phyloP scores from a whole-genome alignment of 2,888 invertebrate species.

The Parasteatoda lunata region DNA sequence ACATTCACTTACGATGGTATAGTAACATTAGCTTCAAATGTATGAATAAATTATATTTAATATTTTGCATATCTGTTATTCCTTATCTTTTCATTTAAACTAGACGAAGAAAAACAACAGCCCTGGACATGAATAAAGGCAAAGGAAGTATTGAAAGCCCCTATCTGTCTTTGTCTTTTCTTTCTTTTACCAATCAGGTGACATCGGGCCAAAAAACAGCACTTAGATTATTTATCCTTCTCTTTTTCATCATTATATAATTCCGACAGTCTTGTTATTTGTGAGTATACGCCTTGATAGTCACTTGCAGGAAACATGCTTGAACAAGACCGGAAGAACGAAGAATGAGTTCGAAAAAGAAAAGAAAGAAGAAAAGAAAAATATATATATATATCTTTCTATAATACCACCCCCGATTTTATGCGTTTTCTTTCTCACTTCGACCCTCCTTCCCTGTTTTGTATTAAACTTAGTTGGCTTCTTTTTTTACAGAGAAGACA shows the following conservation, averaged over 20 bases:
- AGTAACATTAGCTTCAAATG: too few species aligned
- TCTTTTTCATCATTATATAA: constrained; percentile 30
- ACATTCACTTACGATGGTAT: too few species aligned
- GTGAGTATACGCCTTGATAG: constrained; percentile 57
- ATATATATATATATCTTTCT: background rate
- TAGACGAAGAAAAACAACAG: background rate
- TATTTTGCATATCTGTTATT: background rate
- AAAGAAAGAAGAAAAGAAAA: constrained; percentile 15
- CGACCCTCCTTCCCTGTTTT: background rate
- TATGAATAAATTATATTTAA: background rate
- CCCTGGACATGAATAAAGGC: constrained; percentile 12
- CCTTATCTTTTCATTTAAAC: background rate
- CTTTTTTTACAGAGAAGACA: constrained; percentile 2
- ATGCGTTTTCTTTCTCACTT: constrained; percentile 1
- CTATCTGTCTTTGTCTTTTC: background rate
- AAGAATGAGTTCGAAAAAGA: constrained; percentile 39
- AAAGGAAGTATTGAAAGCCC: background rate
- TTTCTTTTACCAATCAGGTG: constrained; percentile 19
- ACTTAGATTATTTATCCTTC: constrained; percentile 5
- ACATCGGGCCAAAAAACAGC: constrained; percentile 5
- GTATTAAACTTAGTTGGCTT: constrained; percentile 17
- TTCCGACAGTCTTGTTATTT: constrained; percentile 42
- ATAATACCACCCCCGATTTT: constrained; percentile 32
- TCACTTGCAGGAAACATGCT: constrained; percentile 61
- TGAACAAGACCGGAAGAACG: constrained; percentile 59